Base-by-base conservation (phyloP, 2,888 invertebrate species). In the Apoda limacodes region DNA sequence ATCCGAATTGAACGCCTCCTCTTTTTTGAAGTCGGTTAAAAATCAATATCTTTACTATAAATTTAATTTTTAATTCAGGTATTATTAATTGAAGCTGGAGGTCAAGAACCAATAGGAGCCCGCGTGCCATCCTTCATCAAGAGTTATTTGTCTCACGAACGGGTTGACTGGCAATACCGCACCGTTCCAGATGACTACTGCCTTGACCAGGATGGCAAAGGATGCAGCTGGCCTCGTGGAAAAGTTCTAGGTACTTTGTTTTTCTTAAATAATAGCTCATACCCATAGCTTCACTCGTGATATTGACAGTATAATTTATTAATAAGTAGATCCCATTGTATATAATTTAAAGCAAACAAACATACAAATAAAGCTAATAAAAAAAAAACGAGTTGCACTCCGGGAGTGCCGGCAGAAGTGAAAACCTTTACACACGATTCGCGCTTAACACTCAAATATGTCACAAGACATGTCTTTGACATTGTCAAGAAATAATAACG, bases 161-260 rank as follows among this genome's bases (percentile, higher is more conserved):
- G 72, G 2, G 67, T 87, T 28, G 87, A 88, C 57, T 88, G 88
- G 88, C 64, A 67, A 19, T 86, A 84, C 52, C 76, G 81, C 39
- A 88, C 88, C 0, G 82, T 75, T 39, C 86, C 86, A 5, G 85
- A 82, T 24, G 49, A 64, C 29, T 72, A 74, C 40, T 88, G 88
- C 45, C 71, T 82, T n/a, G 84, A 85, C 24, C 76, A 75, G 48
- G 70, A 70, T 0, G 80, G 72, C 5, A 60, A 75, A 19, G 71
- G 82, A 0, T 87, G 87, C 50, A 50, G 52, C n/a, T 89, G 88
- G 88, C 84, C 87, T 0, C 66, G 88, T 23, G 90, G 89, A 9
- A 89, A 88, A 61, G 86, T 81, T 11, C 67, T 94, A 0, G 94
- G 76, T 70, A 46, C 50, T 49, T 30, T n/a, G 7, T 6, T 17